These are phyloP conservation scores for Eumerus sabulonum DNA, from an alignment of 2,888 invertebrate species.

Conservation along the genomic window DNA sequence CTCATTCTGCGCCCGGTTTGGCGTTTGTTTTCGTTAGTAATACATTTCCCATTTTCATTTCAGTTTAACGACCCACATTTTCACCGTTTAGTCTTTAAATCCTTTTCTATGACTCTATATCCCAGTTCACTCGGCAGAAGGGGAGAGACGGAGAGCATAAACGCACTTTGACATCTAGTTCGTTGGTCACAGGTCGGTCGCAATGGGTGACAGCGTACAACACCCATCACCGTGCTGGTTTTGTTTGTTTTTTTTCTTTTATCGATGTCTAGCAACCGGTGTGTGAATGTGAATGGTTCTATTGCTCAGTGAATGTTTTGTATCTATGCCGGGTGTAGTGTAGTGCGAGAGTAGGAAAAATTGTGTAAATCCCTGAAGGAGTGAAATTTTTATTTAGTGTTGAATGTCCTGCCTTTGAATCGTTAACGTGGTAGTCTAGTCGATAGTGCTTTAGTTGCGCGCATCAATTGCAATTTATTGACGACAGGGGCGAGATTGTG, in stretches of 20 bases:
- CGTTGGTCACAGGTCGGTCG: constrained; percentile 38
- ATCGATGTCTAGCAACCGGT: constrained; percentile 18
- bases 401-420: too few relatives aligned
- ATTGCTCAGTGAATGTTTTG: constrained; percentile 41
- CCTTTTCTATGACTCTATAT: too few relatives aligned
- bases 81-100: neutral
- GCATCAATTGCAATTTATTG: constrained; percentile 56
- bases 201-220: constrained; percentile 16
- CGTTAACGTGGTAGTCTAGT: neutral
- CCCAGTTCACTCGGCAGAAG: too few relatives aligned
- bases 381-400: constrained; percentile 50
- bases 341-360: constrained; percentile 21
- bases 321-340: too few relatives aligned
- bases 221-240: neutral
- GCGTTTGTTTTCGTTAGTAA: constrained; percentile 32
- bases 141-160: too few relatives aligned
- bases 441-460: constrained; percentile 19
- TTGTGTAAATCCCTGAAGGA: constrained; percentile 41
- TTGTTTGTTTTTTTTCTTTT: too few relatives aligned
- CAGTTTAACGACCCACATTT: constrained; percentile 33
- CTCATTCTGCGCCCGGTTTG: neutral
- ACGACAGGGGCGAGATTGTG: constrained; percentile 3
- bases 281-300: constrained; percentile 32
- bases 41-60: constrained; percentile 24
- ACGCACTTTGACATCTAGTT: constrained; percentile 34